Base-by-base conservation (phyloP, 2,113 vertebrate species). In the Engraulis encrasicolus region DNA sequence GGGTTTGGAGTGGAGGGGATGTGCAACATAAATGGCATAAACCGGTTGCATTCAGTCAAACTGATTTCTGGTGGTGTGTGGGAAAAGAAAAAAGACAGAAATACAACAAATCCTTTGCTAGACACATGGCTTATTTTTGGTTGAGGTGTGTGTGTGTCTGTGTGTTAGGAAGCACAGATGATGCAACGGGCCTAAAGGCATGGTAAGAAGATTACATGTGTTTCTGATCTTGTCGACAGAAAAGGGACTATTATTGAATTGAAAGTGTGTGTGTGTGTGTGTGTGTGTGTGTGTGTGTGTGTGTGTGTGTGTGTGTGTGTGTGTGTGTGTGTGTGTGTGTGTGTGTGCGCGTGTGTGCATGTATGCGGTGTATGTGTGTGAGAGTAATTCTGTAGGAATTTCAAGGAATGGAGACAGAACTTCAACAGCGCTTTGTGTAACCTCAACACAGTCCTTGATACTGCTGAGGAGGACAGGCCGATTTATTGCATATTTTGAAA, bases 401-500 rank as follows among this genome's bases (percentile, higher is more conserved):
- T 5, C 40, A 45, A 5, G 40, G 40, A 3, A 5, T 45, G 9
- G 40, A 45, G 9, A 45, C 9, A 9, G 40, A 45, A 45, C 4
- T 45, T 45, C 40, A 45, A 9, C 82, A 81, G 7, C 31, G 58
- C 34, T 79, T 61, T 45, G 23, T 78, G 34, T 82, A 36, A 18
- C 50, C 85, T 83, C 78, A 85, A 79, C 50, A 61, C 50, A 88
- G 79, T 85, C 83, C 79, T 85, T 88, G 85, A 78, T 31, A 87
- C 86, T 74, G 18, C 82, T 83, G 54, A 86, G 85, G 85, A 86
- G 87, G 85, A 88, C 85, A 85, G 79, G 83, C 78, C 54, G 50
- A 88, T 86, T 88, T 85, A 82, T 87, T 83, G 85, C 34, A 38
- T 74, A 77, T 66, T 66, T 66, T 66, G 31, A 14, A 27, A 74